A percentile compares a stretch with the other conserved stretches of the same genome.
These are phyloP conservation scores for Protonibea diacanthus DNA, from an alignment of 2,797 vertebrate genomes.

Conservation along the genomic window DNA sequence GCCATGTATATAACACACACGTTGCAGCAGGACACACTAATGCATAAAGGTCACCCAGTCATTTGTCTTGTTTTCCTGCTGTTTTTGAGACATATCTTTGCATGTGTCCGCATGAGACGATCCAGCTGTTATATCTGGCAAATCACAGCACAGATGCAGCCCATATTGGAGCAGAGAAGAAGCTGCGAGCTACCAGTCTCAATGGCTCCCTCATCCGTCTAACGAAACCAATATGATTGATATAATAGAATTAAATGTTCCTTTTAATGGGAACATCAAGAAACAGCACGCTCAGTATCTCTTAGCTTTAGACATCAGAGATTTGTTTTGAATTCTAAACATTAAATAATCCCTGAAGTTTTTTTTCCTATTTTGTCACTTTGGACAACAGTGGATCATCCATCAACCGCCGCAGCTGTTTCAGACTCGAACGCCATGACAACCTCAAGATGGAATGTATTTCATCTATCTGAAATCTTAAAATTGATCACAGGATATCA, in stretches of 20 bases:
- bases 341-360: constrained; percentile 14
- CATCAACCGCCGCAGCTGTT: constrained; percentile 66
- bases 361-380: constrained; percentile 51
- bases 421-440: constrained; percentile 44
- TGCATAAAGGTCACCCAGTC: constrained; percentile 26
- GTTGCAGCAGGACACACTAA: constrained; percentile 4
- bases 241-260: constrained; percentile 34
- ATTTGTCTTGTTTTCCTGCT: constrained; percentile 32
- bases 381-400: constrained; percentile 43
- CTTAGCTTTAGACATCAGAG: constrained; percentile 27
- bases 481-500: constrained; percentile 45
- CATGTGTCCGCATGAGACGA: constrained; percentile 43
- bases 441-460: constrained; percentile 48
- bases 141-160: constrained; percentile 55
- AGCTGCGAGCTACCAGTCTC: constrained; percentile 45
- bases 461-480: constrained; percentile 34
- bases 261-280: constrained; percentile 36
- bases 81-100: constrained; percentile 50
- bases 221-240: constrained; percentile 42
- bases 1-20: constrained; percentile 10
- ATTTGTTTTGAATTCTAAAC: constrained; percentile 50
- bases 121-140: constrained; percentile 70
- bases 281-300: constrained; percentile 9
- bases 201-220: constrained; percentile 43
- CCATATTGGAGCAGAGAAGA: constrained; percentile 49